Percentiles rank a stretch among this genome's conserved stretches.
Evolutionary conservation across 2,113 vertebrate species (phyloP).

Genomic region (Oreochromis aureus): DNA sequence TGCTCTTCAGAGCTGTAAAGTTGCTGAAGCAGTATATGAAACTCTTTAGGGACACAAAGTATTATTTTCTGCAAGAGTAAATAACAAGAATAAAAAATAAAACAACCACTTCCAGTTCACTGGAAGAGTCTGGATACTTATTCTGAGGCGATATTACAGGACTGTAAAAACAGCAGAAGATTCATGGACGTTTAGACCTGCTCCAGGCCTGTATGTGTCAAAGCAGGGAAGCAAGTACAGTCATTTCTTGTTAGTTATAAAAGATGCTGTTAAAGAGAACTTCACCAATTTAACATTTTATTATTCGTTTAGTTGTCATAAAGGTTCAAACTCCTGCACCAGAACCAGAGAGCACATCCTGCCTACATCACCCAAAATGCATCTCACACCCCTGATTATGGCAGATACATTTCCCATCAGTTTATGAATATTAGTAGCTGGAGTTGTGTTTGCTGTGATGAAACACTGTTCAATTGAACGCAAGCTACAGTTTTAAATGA

Average conservation of each 20-base stretch:
- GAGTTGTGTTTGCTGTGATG: neutral
- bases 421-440: neutral
- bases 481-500: neutral
- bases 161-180: neutral
- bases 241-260: neutral
- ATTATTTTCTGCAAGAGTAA: neutral
- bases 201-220: neutral
- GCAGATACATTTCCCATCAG: neutral
- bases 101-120: neutral
- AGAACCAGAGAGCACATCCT: neutral
- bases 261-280: neutral
- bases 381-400: accelerated
- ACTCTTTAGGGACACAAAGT: neutral
- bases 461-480: neutral
- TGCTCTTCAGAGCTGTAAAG: neutral
- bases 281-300: neutral
- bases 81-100: neutral
- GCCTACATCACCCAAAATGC: neutral
- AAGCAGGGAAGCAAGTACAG: accelerated
- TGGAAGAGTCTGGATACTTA: neutral
- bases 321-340: neutral
- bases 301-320: neutral
- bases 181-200: neutral
- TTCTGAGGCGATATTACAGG: neutral
- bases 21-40: neutral